phyloP scores from a whole-genome alignment of 35 echinoderm and acorn worm genomes.

The Apostichopus californicus region DNA sequence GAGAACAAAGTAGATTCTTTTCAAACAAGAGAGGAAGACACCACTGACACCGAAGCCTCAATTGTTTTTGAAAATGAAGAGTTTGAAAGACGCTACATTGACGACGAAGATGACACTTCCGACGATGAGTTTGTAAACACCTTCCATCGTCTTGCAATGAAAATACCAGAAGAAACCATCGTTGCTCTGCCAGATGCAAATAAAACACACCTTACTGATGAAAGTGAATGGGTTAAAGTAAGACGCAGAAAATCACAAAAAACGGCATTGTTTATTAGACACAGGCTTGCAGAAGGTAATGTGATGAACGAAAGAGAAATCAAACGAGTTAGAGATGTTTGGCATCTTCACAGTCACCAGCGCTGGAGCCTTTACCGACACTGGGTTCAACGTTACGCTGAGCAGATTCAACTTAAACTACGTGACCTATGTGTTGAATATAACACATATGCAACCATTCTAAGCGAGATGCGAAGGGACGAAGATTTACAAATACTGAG shows the following conservation, averaged over 20 bases:
- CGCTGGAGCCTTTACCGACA: slow-evolving; percentile 66
- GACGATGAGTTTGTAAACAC: background rate
- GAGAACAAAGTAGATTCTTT: background rate
- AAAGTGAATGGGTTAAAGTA: background rate
- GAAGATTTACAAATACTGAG: slow-evolving; percentile 45
- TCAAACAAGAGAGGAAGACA: background rate
- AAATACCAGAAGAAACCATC: too few relatives aligned
- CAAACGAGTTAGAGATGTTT: slow-evolving; percentile 48
- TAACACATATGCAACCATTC: slow-evolving; percentile 10
- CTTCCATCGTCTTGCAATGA: background rate
- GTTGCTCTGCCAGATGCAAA: background rate
- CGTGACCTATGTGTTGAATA: slow-evolving; percentile 10
- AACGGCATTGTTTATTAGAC: background rate
- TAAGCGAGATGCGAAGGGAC: slow-evolving; percentile 47
- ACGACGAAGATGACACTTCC: background rate
- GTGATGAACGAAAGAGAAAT: slow-evolving; percentile 36
- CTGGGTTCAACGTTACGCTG: slow-evolving; percentile 49
- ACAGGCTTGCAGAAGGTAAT: background rate
- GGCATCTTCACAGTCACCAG: slow-evolving; percentile 44
- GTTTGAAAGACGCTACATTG: slow-evolving; percentile 30
- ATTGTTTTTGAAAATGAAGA: slow-evolving; percentile 46
- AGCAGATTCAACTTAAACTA: background rate
- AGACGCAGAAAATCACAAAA: background rate
- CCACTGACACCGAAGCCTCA: background rate
- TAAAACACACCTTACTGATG: background rate